Conservation (phyloP, 2,888 invertebrate genomes). For the Platycheirus rosarum region DNA sequence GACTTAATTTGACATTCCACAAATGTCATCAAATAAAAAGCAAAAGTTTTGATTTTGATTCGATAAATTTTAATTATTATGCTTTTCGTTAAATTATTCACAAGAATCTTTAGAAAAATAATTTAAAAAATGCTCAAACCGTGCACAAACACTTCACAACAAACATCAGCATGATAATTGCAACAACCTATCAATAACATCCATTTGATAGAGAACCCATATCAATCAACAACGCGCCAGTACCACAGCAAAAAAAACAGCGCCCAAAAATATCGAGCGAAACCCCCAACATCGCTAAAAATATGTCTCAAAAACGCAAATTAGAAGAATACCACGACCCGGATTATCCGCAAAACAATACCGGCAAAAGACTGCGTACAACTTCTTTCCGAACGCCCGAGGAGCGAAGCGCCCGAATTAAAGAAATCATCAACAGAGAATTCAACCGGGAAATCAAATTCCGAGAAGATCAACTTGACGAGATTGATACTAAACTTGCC, state of each 20-base stretch:
- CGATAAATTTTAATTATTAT: slow-evolving; percentile 43
- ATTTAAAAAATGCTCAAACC: slow-evolving; percentile 10
- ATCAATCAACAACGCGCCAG: slow-evolving; percentile 50
- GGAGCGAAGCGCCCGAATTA: slow-evolving; percentile 84
- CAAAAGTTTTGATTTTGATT: slow-evolving; percentile 48
- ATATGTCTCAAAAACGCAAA: slow-evolving; percentile 79
- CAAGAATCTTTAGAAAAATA: slow-evolving; percentile 18
- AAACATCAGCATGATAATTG: not conserved
- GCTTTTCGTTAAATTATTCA: slow-evolving; percentile 43
- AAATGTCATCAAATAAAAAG: slow-evolving; percentile 65
- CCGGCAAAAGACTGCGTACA: slow-evolving; percentile 27
- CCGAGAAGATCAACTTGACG: slow-evolving; percentile 88
- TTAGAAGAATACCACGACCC: slow-evolving; percentile 85
- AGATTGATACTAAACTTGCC: slow-evolving; percentile 87
- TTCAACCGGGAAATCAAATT: slow-evolving; percentile 87
- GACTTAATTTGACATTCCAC: slow-evolving; percentile 47
- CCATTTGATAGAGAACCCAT: not conserved
- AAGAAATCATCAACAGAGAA: slow-evolving; percentile 87
- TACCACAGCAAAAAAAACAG: slow-evolving; percentile 14
- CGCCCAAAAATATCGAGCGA: not conserved
- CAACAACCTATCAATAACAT: slow-evolving; percentile 9
- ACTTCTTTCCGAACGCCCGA: slow-evolving; percentile 76
- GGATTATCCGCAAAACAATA: slow-evolving; percentile 83
- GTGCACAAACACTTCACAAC: slow-evolving; percentile 34
- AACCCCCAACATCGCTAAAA: not conserved